Base-by-base conservation (phyloP, 2,113 vertebrate genomes). In the Cyprinodon variegatus region DNA sequence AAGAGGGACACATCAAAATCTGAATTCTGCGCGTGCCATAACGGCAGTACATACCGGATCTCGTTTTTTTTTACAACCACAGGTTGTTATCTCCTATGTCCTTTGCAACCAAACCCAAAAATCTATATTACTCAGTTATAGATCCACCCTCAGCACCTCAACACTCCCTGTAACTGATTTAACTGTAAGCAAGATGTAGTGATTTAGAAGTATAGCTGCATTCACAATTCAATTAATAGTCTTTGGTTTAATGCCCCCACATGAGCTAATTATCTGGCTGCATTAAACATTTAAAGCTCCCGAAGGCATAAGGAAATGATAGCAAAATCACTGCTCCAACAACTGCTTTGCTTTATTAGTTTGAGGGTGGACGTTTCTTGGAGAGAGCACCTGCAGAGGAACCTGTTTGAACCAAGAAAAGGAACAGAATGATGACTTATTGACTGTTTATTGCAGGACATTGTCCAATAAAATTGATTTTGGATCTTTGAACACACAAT, bases 51-150 rank as follows among this genome's bases (percentile, higher is more conserved):
- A 61, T 75, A 90, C 90, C 87, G 88, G 86, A 92, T 93, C 85
- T 90, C 87, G 83, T 93, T 92, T 78, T 74, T 53, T 81, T 78
- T 80, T 46, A 82, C 77, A 80, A 91, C 91, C 92, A 91, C 89
- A 87, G 74, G 70, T 87, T 88, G 73, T 85, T 81, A 83, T 78
- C 70, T 60, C 9, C 70, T 63, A 53, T 77, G 65, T 15, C 15
- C 62, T 85, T 88, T 72, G 59, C 63, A 84, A 45, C 91, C 92
- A 77, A 93, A 84, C 89, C 89, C 86, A 83, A 82, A 88, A 84
- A 77, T 86, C 88, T 79, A 83, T 92, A 94, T 94, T 94, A 94
- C 85, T 95, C 93, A 95, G 84, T 81, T 74, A 75, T 37, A 74
- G 90, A 86, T 83, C 86, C 91, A 82, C 93, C 93, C 90, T 81